Base-by-base conservation (phyloP, 2,797 vertebrate species). In the Oceanodroma leucorhoa region DNA sequence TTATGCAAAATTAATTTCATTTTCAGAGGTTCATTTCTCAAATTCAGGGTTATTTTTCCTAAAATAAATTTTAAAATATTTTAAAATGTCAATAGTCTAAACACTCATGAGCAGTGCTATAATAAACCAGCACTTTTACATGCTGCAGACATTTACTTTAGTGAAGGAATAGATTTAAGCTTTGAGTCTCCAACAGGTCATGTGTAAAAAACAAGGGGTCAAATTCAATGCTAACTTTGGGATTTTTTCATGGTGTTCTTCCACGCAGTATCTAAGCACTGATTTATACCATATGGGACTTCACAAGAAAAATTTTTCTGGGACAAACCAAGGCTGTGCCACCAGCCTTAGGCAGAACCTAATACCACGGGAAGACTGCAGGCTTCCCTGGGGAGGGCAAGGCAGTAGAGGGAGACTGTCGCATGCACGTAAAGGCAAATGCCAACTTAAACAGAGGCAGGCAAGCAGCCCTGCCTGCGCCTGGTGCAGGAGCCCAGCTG, bases 401-500 rank as follows among this genome's bases (percentile, higher is more conserved):
- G n/a, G 24, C 14, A 23, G 34, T 7, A 11, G 23, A 46, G 26
- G 14, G 40, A 84, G 19, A 30, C n/a, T n/a, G 14, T 2, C 4
- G 2, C 12, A 15, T n/a, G 7, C 10, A 19, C 2, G 2, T 16
- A 20, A 66, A 60, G 9, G 45, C 11, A 61, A 55, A 53, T 13
- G 10, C 4, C 40, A n/a, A 5, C 10, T 24, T 43, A 14, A 62
- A 50, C 24, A 51, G 66, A 50, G 38, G 22, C 17, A 57, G 16
- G 19, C 19, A 13, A 53, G 18, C 14, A 50, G 15, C 10, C 23
- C n/a, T 66, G 43, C 21, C 10, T 24, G 21, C 1, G 1, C 18
- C 8, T 0, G 0, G 21, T 24, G n/a, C 57, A 18, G 75, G 11
- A 48, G 5, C 54, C 23, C 0, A 0, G 18, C n/a, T 50, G 21